Percentiles rank a stretch among this genome's conserved stretches.
Conservation (phyloP, 1,140 invertebrate species). For the Adelges cooleyi region DNA sequence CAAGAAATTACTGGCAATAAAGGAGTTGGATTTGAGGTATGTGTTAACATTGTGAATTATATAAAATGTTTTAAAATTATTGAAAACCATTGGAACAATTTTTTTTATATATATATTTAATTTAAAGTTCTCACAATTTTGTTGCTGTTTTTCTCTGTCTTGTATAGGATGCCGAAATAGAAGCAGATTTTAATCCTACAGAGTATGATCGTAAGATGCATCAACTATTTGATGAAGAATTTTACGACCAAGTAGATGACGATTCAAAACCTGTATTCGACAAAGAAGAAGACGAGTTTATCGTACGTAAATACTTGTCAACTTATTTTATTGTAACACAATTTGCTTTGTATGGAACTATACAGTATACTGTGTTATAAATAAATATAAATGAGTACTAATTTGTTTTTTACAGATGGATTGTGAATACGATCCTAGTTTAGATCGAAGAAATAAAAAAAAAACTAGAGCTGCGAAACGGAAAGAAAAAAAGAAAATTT, state of each 20-base stretch:
- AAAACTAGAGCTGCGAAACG: constrained; percentile 33
- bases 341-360: neutral
- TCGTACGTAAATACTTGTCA: neutral
- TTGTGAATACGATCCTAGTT: constrained; percentile 62
- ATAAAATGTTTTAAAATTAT: neutral
- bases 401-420: constrained; percentile 58
- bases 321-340: neutral
- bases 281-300: constrained; percentile 28
- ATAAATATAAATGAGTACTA: neutral
- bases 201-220: constrained; percentile 81
- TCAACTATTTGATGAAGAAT: constrained; percentile 73
- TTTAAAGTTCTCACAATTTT: neutral
- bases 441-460: constrained; percentile 31
- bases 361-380: neutral
- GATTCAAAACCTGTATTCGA: constrained; percentile 30
- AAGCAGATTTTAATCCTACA: constrained; percentile 87
- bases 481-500: constrained; percentile 48
- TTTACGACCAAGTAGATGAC: constrained; percentile 53
- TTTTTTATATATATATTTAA: no score
- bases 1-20: constrained; percentile 81
- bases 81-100: no score
- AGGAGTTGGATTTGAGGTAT: constrained; percentile 43
- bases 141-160: no score
- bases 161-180: constrained; percentile 47
- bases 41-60: neutral